Percentiles rank a stretch among this genome's conserved stretches.
Evolutionary conservation across 2,888 invertebrate genomes (phyloP).

Genomic region (Chymomyza amoena): DNA sequence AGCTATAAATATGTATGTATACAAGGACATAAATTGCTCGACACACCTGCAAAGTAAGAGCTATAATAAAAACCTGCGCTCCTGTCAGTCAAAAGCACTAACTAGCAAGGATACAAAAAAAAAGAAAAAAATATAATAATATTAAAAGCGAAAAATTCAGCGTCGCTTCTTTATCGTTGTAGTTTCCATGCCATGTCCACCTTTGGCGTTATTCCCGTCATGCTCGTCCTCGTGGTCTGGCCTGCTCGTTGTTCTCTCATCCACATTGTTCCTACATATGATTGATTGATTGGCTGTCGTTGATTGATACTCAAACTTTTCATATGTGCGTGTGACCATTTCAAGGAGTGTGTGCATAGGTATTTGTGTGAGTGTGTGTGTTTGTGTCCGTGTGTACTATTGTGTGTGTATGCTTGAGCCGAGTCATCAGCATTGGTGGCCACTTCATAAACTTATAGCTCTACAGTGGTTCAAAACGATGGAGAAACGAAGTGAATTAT

Average conservation of each 20-base stretch:
- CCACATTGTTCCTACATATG: slow-evolving; percentile 45
- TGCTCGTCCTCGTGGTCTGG: neutral
- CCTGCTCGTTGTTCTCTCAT: slow-evolving; percentile 23
- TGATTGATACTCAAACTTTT: slow-evolving; percentile 62
- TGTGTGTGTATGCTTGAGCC: slow-evolving; percentile 10
- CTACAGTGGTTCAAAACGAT: slow-evolving; percentile 27
- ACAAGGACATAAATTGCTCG: neutral
- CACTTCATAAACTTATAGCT: slow-evolving; percentile 37
- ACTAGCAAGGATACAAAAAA: neutral
- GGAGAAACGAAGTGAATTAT: neutral
- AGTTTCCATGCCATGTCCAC: neutral
- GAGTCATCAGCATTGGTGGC: slow-evolving; percentile 45
- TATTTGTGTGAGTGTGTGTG: neutral
- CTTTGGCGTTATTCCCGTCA: neutral
- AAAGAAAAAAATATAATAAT: neutral
- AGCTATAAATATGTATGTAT: no score
- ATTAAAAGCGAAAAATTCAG: neutral
- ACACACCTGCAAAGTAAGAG: neutral
- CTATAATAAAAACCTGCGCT: neutral
- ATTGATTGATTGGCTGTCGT: slow-evolving; percentile 61
- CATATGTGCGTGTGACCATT: slow-evolving; percentile 2
- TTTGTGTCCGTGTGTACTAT: slow-evolving; percentile 6
- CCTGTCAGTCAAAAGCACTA: neutral
- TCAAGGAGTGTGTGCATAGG: slow-evolving; percentile 13
- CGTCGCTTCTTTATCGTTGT: neutral